Percentiles rank a stretch among this genome's conserved stretches.
phyloP scores from a whole-genome alignment of 2,797 vertebrate genomes.

The Myripristis murdjan region DNA sequence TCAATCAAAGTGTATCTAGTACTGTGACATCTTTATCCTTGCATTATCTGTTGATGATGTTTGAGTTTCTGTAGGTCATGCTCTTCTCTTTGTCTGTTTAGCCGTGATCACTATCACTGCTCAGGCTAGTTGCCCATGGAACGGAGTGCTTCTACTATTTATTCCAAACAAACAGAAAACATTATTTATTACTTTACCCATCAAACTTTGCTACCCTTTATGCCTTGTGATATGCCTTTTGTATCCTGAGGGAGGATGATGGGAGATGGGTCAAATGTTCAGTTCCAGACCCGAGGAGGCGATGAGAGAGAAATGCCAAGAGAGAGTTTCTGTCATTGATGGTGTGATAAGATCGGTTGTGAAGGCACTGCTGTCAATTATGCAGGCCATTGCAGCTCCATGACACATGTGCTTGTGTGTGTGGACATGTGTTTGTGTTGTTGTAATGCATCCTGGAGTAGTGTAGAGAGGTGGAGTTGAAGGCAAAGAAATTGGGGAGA shows the following conservation, averaged over 20 bases:
- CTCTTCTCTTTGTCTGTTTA: no score
- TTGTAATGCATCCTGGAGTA: constrained; percentile 7
- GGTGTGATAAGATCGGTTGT: constrained; percentile 63
- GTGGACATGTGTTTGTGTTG: not conserved
- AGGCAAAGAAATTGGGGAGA: constrained; percentile 1
- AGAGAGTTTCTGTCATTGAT: constrained; percentile 34
- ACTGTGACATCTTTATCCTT: no score
- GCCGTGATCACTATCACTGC: no score
- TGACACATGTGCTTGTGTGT: constrained; percentile 6
- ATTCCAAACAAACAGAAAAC: no score
- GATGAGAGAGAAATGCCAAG: constrained; percentile 11
- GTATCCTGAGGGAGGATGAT: constrained; percentile 13
- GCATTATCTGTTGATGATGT: no score
- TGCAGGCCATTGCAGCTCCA: constrained; percentile 34
- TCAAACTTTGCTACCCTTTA: not conserved
- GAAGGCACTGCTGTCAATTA: constrained; percentile 71
- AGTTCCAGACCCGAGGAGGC: not conserved
- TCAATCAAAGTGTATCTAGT: no score
- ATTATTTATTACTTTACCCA: no score
- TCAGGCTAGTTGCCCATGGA: no score
- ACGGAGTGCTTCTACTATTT: no score
- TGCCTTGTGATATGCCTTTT: constrained; percentile 7
- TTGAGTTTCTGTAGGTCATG: no score
- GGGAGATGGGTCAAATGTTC: not conserved
- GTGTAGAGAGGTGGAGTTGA: constrained; percentile 14